Evolutionary conservation across 2,797 vertebrate genomes (phyloP).

Genomic region (Eulemur albifrons): DNA sequence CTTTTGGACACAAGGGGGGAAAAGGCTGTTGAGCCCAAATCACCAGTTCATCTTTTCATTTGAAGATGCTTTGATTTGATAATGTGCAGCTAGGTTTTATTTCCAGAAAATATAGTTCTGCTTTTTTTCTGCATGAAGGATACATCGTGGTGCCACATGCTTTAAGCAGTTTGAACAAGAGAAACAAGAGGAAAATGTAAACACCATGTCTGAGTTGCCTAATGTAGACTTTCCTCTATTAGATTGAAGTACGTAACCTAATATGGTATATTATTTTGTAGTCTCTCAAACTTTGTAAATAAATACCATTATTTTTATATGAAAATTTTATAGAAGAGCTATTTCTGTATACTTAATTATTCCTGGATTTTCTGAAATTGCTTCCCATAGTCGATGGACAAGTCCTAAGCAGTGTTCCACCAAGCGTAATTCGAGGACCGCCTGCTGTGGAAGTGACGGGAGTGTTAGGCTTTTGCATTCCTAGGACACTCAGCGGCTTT

Average conservation of each 20-base stretch:
- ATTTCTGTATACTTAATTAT: slow-evolving; percentile 83
- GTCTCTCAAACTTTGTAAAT: slow-evolving; percentile 84
- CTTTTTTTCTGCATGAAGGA: slow-evolving; percentile 36
- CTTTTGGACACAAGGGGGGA: not conserved
- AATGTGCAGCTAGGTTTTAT: slow-evolving; percentile 61
- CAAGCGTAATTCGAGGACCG: not conserved
- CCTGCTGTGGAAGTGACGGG: not conserved
- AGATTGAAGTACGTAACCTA: slow-evolving; percentile 73
- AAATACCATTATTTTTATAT: slow-evolving; percentile 86
- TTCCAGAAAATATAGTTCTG: slow-evolving; percentile 39
- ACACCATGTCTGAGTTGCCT: slow-evolving; percentile 73
- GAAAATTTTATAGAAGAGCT: slow-evolving; percentile 86
- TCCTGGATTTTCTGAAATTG: slow-evolving; percentile 80
- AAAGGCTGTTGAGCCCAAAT: slow-evolving; percentile 20
- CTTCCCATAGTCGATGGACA: slow-evolving; percentile 65
- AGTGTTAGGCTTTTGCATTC: not conserved
- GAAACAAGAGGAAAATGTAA: slow-evolving; percentile 27
- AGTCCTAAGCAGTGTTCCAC: not conserved
- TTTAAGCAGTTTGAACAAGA: slow-evolving; percentile 64
- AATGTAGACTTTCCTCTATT: slow-evolving; percentile 68
- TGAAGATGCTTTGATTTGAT: not conserved
- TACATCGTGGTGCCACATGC: slow-evolving; percentile 34
- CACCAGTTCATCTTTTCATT: slow-evolving; percentile 40
- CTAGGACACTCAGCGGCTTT: not conserved
- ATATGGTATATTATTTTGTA: slow-evolving; percentile 82